Evolutionary conservation across 2,113 vertebrate genomes (phyloP), one percentile per base, ranked within the genome.

Genomic region (Ranitomeya variabilis): DNA sequence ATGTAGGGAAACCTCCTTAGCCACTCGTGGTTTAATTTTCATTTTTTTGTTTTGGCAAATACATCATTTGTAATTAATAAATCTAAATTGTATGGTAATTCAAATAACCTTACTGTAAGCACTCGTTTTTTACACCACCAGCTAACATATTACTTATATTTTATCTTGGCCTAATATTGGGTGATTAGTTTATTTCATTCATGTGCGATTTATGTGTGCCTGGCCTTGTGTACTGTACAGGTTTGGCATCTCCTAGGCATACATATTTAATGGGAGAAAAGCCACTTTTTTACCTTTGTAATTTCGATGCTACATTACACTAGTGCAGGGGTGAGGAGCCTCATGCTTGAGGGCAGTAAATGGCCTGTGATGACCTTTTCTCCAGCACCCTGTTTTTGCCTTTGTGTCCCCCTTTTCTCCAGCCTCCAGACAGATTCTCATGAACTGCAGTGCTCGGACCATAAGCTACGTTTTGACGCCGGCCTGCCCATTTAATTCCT

Each of bases 41-140:
- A 74, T 81, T 55, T 11, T 31, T 71, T 64, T 21, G 12, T 85
- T 6, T 80, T 19, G 52, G n/a, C 10, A 73, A 77, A 83, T 13
- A 14, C 62, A 1, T 78, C 11, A 62, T 78, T 66, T 3, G 23
- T 18, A 31, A 88, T 77, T 66, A 74, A 76, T 52, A 31, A 14
- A 55, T 88, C 7, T 64, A 64, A 84, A 9, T n/a, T 13, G 52
- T 66, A 51, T 57, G 23, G 52, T 80, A 87, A 80, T 80, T 60
- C 19, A 77, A 74, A 45, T 76, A 80, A 87, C 77, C 26, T 45
- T 31, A 1, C 37, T 31, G 7, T 26, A 16, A 19, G 8, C 51
- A 67, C 6, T 54, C 12, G 60, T 69, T 54, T 54, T 80, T 16
- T 10, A 37, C 14, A 37, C n/a, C 55, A 18, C 54, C 52, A 23